A percentile compares a stretch with the other conserved stretches of the same genome.
These are phyloP conservation scores for Drosophila melanocephala DNA, from an alignment of 2,888 invertebrate genomes.

Conservation along the genomic window DNA sequence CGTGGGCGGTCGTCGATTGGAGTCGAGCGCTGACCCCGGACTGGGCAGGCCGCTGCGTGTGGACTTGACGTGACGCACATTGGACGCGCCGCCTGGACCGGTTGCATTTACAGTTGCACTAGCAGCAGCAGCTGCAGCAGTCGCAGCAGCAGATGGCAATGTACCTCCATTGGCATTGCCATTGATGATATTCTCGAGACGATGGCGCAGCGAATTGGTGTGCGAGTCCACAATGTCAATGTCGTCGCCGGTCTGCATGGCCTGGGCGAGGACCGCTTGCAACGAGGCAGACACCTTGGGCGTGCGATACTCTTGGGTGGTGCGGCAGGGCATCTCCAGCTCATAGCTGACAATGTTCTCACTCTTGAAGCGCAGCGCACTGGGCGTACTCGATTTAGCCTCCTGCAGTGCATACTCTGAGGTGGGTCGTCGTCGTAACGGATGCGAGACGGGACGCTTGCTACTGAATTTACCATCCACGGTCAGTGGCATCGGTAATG, in stretches of 20 bases:
- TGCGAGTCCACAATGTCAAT: constrained; percentile 85
- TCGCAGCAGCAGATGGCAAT: constrained; percentile 23
- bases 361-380: constrained; percentile 83
- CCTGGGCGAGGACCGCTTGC: constrained; percentile 85
- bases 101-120: constrained; percentile 20
- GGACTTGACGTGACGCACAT: constrained; percentile 77
- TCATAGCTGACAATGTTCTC: constrained; percentile 85
- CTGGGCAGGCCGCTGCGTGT: constrained; percentile 73
- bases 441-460: constrained; percentile 88
- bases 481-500: constrained; percentile 84
- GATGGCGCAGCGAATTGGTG: constrained; percentile 84
- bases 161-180: constrained; percentile 77
- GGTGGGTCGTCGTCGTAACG: constrained; percentile 88
- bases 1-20: constrained; percentile 82
- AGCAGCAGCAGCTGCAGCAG: constrained; percentile 22
- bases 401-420: constrained; percentile 87
- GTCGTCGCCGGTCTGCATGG: constrained; percentile 85
- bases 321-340: constrained; percentile 85
- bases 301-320: constrained; percentile 85
- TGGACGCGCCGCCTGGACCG: constrained; percentile 38
- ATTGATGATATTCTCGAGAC: constrained; percentile 85
- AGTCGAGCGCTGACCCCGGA: constrained; percentile 78
- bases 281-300: constrained; percentile 85
- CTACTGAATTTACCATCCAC: constrained; percentile 80
- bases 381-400: constrained; percentile 81